A percentile compares a stretch with the other conserved stretches of the same genome.
These are phyloP conservation scores for Papilio demoleus DNA, from an alignment of 2,888 invertebrate species.

Conservation along the genomic window DNA sequence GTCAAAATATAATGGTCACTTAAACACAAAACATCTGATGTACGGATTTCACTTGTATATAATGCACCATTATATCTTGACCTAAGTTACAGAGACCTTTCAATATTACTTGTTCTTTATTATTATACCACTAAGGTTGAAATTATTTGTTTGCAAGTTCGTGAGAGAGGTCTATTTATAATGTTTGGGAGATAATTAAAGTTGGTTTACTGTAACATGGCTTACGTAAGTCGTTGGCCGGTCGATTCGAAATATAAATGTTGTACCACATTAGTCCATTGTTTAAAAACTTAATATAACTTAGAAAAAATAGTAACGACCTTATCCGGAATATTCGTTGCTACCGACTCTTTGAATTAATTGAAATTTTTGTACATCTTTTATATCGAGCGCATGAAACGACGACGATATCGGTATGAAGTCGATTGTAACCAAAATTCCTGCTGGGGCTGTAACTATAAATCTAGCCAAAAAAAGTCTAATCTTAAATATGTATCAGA, in stretches of 20 bases:
- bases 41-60: slow-evolving; percentile 18
- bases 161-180: slow-evolving; percentile 41
- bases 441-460: too few species aligned
- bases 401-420: too few species aligned
- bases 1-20: slow-evolving; percentile 32
- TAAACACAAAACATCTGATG: slow-evolving; percentile 21
- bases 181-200: slow-evolving; percentile 38
- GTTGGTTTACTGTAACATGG: slow-evolving; percentile 42
- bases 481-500: too few species aligned
- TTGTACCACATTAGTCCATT: slow-evolving; percentile 14
- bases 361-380: too few species aligned
- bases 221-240: slow-evolving; percentile 36
- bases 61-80: slow-evolving; percentile 8
- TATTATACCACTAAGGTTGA: background rate
- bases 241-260: slow-evolving; percentile 29
- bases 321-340: too few species aligned
- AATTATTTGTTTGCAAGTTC: background rate
- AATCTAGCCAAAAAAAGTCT: too few species aligned
- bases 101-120: background rate
- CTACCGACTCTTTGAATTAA: too few species aligned
- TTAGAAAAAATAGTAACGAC: too few species aligned
- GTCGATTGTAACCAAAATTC: too few species aligned
- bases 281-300: too few species aligned
- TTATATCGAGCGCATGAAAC: too few species aligned
- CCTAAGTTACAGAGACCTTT: background rate